Base-by-base conservation (phyloP, 2,113 vertebrate species). In the Stomatorhinus ivindoensis region DNA sequence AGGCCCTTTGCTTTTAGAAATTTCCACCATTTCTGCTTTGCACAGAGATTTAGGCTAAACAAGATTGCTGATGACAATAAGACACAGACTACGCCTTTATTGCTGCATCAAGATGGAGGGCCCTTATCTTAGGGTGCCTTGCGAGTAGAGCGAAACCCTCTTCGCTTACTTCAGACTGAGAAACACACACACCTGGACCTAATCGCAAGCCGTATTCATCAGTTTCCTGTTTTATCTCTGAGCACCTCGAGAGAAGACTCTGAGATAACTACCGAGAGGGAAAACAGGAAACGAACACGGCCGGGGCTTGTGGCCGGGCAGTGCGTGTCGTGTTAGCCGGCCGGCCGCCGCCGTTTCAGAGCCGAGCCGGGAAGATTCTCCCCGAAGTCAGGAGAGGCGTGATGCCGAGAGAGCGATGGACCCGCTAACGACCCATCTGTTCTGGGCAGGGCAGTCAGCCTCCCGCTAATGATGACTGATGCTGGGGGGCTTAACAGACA, bases 391-490 rank as follows among this genome's bases (percentile, higher is more conserved):
- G 50, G 17, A 47, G 17, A 55, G 44, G 44, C 50, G 19, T 13
- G 31, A 53, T 35, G 85, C 17, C 27, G n/a, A 35, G 85, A 87
- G 50, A 87, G 95, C 94, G 95, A n/a, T 85, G 92, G 93, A 91
- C 91, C 91, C 94, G 94, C 84, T 97, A 96, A 97, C 92, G 95
- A 95, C 94, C 96, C 96, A 97, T 97, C 96, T 97, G 96, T 95
- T 96, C 94, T 90, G 93, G 93, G 90, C 94, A 92, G 46, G 92
- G 93, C 94, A 96, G 94, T 93, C 88, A 94, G 69, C 92, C 92
- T 96, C 95, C 93, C 95, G 95, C 94, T 97, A 97, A 97, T 96
- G 96, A 96, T 96, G 96, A 97, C 94, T 96, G 95, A 97, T 97
- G 96, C 61, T 94, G 93, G 93, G 94, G 93, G 94, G 95, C 92